Evolutionary conservation across 2,113 vertebrate genomes (phyloP).

Genomic region (Motacilla tschutschensis): DNA sequence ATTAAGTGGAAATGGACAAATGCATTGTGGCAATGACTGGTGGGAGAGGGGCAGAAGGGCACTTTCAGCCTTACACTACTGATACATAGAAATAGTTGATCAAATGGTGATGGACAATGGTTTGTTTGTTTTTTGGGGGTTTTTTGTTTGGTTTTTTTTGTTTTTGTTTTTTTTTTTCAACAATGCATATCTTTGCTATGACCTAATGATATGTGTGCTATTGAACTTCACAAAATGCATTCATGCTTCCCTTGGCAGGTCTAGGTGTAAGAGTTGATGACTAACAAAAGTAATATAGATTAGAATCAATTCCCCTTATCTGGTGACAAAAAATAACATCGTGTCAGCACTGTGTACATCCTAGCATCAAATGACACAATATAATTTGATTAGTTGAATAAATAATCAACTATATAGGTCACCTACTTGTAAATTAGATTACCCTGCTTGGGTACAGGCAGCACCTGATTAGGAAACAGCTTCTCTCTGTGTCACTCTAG

Average conservation of each 20-base stretch:
- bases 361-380: neutral
- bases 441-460: constrained; percentile 22
- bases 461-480: constrained; percentile 28
- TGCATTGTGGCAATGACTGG: neutral
- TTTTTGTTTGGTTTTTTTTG: neutral
- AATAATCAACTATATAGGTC: constrained; percentile 59
- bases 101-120: neutral
- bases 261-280: constrained; percentile 26
- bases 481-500: neutral
- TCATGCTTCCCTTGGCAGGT: constrained; percentile 16
- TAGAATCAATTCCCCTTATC: constrained; percentile 47
- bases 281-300: constrained; percentile 48
- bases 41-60: neutral
- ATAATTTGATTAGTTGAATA: constrained; percentile 63
- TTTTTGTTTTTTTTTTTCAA: neutral
- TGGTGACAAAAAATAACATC: constrained; percentile 44
- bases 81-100: neutral
- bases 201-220: neutral
- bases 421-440: constrained; percentile 52
- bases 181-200: neutral
- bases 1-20: neutral
- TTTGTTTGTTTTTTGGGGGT: neutral
- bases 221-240: constrained; percentile 13
- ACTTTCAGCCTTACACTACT: neutral
- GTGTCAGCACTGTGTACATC: constrained; percentile 30